These are phyloP conservation scores for Neogobius melanostomus DNA, from an alignment of 2,113 vertebrate species.

Conservation along the genomic window DNA sequence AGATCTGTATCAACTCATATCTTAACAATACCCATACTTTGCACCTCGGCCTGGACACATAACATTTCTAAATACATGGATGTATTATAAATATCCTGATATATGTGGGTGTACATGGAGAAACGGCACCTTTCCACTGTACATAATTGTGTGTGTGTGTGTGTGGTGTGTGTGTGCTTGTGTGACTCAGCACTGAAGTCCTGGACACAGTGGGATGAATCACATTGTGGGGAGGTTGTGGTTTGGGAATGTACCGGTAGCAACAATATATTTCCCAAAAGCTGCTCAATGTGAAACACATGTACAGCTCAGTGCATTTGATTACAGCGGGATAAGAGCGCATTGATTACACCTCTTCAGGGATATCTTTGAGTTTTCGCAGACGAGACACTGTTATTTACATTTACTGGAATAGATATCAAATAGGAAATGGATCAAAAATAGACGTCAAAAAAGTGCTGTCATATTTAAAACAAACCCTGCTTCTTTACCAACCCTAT, in stretches of 20 bases:
- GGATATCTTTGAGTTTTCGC: constrained; percentile 13
- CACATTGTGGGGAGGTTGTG: constrained; percentile 32
- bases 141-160: constrained; percentile 16
- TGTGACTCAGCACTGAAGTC: constrained; percentile 64
- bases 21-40: not conserved
- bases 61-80: not conserved
- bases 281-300: constrained; percentile 46
- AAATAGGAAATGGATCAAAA: constrained; percentile 1
- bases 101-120: constrained; percentile 29
- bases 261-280: constrained; percentile 33
- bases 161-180: constrained; percentile 13
- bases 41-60: not conserved
- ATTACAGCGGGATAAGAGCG: constrained; percentile 13
- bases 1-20: no score
- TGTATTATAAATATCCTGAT: constrained; percentile 21
- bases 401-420: constrained; percentile 1
- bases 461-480: not conserved
- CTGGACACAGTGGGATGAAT: constrained; percentile 51
- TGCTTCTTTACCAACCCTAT: not conserved
- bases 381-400: constrained; percentile 11
- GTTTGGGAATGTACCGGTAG: constrained; percentile 36
- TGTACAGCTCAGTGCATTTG: not conserved
- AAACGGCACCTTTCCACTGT: constrained; percentile 5
- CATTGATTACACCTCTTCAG: constrained; percentile 1
- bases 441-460: not conserved